These are phyloP conservation scores for Hipparchia sbordonii DNA, from an alignment of 2,888 invertebrate genomes.

Conservation along the genomic window DNA sequence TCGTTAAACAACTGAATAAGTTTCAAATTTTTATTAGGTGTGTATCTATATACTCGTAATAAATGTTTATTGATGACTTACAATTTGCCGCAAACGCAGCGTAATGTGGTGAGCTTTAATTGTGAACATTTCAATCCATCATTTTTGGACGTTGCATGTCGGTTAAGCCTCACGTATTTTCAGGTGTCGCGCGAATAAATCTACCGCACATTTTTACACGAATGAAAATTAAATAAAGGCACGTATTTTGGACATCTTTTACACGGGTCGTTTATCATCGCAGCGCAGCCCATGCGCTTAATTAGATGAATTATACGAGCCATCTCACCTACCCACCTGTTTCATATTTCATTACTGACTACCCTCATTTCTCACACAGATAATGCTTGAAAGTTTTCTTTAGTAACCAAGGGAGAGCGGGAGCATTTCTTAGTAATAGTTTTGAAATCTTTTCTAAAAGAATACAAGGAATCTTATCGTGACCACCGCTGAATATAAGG, in stretches of 20 bases:
- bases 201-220: slow-evolving; percentile 18
- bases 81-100: too few species aligned
- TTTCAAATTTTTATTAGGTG: too few species aligned
- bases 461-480: too few species aligned
- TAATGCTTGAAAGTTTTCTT: slow-evolving; percentile 20
- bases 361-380: slow-evolving; percentile 40
- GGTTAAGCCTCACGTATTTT: slow-evolving; percentile 14
- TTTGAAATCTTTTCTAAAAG: too few species aligned
- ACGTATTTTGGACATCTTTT: slow-evolving; percentile 26
- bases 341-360: slow-evolving; percentile 44
- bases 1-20: too few species aligned
- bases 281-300: slow-evolving; percentile 41
- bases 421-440: not conserved
- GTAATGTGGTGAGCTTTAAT: not conserved
- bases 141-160: not conserved
- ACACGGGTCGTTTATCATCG: slow-evolving; percentile 41
- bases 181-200: slow-evolving; percentile 16
- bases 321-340: slow-evolving; percentile 43
- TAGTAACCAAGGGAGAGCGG: slow-evolving; percentile 5
- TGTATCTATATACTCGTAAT: too few species aligned
- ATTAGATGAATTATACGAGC: slow-evolving; percentile 51
- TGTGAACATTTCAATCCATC: not conserved
- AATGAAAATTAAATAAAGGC: slow-evolving; percentile 25
- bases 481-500: too few species aligned
- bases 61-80: too few species aligned